Base-by-base conservation (phyloP, 2,113 vertebrate genomes). In the Hyaena hyaena region DNA sequence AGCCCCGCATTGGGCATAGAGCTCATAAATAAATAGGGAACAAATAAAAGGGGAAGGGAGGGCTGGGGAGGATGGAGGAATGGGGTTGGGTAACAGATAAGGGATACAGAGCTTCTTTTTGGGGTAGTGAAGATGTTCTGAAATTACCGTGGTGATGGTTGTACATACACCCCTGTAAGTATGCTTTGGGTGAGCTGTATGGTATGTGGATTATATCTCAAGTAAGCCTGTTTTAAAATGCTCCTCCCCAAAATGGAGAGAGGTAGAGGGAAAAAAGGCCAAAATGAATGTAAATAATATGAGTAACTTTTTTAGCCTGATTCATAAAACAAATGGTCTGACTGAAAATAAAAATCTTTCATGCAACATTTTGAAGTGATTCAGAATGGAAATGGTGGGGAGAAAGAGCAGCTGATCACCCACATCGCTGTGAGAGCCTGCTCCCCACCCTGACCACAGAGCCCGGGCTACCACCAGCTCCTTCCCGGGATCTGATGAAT, bases 201-300 rank as follows among this genome's bases (percentile, higher is more conserved):
- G 28, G n/a, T 77, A 69, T 85, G 8, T 48, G 33, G 58, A 48
- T 77, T 84, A 23, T 55, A 83, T 66, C 87, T 90, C n/a, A 21
- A 31, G 48, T 69, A 69, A 95, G 26, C 3, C 50, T 50, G 24
- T 61, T 58, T 77, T 35, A 48, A 61, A 48, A 79, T 90, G 39
- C 10, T 7, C 48, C 50, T 12, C 50, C 50, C 50, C 50, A 48
- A 45, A 35, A 28, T 14, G 15, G 10, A 12, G 10, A 33, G n/a
- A 43, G 31, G 50, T 74, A 92, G 82, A 73, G 45, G 6, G 39
- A 66, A 83, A 91, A 23, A 96, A 82, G 58, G 7, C 50, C 61
- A 61, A 88, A 76, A 83, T 39, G 33, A 93, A 68, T 26, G 19
- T 82, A 88, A 83, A 74, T 94, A 92, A 88, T 68, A 26, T 81